Conservation (phyloP, 2,888 invertebrate genomes). For the Lamproptera curius region DNA sequence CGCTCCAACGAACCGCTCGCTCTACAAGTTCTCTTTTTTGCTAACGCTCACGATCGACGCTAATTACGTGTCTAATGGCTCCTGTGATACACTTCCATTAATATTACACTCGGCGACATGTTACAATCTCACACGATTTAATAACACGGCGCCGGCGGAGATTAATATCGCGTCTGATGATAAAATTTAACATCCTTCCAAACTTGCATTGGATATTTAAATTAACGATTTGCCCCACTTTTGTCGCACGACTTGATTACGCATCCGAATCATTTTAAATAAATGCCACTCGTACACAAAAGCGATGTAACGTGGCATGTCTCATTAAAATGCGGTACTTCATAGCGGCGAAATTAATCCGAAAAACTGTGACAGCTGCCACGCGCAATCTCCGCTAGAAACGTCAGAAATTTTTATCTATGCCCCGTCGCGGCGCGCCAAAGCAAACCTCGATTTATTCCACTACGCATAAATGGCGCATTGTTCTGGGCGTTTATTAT, state of each 20-base stretch:
- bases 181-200: slow-evolving; percentile 45
- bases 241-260: slow-evolving; percentile 22
- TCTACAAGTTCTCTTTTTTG: slow-evolving; percentile 45
- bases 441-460: slow-evolving; percentile 68
- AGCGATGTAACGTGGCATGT: slow-evolving; percentile 50
- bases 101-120: slow-evolving; percentile 66
- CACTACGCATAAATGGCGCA: slow-evolving; percentile 55
- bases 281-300: slow-evolving; percentile 30
- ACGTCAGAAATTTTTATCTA: slow-evolving; percentile 65
- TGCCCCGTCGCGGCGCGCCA: slow-evolving; percentile 43
- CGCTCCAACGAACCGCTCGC: slow-evolving; percentile 48
- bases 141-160: slow-evolving; percentile 64
- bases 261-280: background rate
- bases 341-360: slow-evolving; percentile 59
- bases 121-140: slow-evolving; percentile 66
- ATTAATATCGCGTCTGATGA: slow-evolving; percentile 72
- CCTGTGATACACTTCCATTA: slow-evolving; percentile 78
- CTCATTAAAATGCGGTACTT: slow-evolving; percentile 67
- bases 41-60: slow-evolving; percentile 61
- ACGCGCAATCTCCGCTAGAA: slow-evolving; percentile 40
- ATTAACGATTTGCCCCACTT: slow-evolving; percentile 15
- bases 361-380: slow-evolving; percentile 64
- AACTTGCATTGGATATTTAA: background rate
- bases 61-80: slow-evolving; percentile 76
- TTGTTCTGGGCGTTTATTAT: slow-evolving; percentile 72